A percentile compares a stretch with the other conserved stretches of the same genome.
phyloP scores from a whole-genome alignment of 2,113 vertebrate species.

The Aldabrachelys gigantea region DNA sequence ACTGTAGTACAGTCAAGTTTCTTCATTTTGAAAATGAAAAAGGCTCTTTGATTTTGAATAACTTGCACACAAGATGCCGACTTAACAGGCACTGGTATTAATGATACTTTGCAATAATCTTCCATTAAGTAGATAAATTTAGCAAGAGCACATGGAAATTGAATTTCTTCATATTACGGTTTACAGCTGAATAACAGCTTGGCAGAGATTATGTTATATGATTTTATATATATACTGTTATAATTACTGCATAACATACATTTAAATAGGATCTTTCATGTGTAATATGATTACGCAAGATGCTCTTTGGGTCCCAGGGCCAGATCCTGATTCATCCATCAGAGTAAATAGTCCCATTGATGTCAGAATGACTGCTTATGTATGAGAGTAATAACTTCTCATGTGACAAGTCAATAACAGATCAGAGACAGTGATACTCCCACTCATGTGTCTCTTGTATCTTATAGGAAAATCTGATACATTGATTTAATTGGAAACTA shows the following conservation, averaged over 20 bases:
- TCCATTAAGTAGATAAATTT: constrained; percentile 6
- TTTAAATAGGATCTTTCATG: too few species aligned
- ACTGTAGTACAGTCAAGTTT: not conserved
- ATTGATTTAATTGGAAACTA: too few species aligned
- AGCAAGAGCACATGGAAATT: not conserved
- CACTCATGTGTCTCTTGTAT: too few species aligned
- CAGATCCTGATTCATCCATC: not conserved
- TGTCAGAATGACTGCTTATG: not conserved
- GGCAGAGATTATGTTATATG: not conserved
- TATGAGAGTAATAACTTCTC: not conserved
- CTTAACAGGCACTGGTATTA: not conserved
- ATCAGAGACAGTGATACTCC: not conserved
- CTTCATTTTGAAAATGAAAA: constrained; percentile 44
- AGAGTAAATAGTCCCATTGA: not conserved
- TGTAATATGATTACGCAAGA: not conserved
- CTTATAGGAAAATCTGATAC: too few species aligned
- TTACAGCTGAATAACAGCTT: not conserved
- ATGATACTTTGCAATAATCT: not conserved
- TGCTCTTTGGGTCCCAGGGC: not conserved
- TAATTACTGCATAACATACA: not conserved
- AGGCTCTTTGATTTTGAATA: not conserved
- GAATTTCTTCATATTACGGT: not conserved
- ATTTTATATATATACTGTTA: not conserved
- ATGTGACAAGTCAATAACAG: not conserved
- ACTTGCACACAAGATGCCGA: not conserved